phyloP scores from a whole-genome alignment of 1,140 invertebrate genomes.

The Harpegnathos saltator region DNA sequence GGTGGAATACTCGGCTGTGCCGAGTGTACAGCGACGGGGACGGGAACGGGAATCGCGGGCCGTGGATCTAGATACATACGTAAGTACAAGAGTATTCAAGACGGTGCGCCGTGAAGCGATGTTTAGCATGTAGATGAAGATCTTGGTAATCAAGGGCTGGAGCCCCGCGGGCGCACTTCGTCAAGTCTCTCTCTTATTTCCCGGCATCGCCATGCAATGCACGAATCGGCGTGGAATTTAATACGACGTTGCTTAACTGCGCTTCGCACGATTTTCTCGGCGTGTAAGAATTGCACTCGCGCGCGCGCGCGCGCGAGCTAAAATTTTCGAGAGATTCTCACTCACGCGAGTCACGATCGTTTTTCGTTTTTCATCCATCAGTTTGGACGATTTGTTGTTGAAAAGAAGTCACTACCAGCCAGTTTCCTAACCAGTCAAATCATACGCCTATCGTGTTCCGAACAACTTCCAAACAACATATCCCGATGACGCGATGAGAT shows the following conservation, averaged over 20 bases:
- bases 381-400: not conserved
- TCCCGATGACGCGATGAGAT: not conserved
- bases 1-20: conserved; percentile 82
- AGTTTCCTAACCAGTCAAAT: not conserved
- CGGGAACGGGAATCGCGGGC: conserved; percentile 43
- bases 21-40: not conserved
- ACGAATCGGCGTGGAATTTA: conserved; percentile 63
- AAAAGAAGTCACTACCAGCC: not conserved
- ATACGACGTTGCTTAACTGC: conserved; percentile 25
- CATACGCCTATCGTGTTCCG: too few relatives aligned
- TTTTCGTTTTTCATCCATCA: not conserved
- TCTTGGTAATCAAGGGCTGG: conserved; percentile 85
- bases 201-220: conserved; percentile 62
- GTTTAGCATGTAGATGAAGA: conserved; percentile 86
- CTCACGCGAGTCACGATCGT: too few relatives aligned
- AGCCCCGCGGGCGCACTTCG: conserved; percentile 83
- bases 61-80: conserved; percentile 84
- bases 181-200: conserved; percentile 84
- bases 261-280: conserved; percentile 5
- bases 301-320: not conserved
- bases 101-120: conserved; percentile 81
- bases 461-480: not conserved
- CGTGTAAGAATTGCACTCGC: not conserved
- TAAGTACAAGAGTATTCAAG: conserved; percentile 85
- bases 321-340: not conserved